A percentile compares a stretch with the other conserved stretches of the same genome.
These are phyloP conservation scores for Lordiphosa andalusiaca DNA, from an alignment of 2,888 invertebrate species.

Conservation along the genomic window DNA sequence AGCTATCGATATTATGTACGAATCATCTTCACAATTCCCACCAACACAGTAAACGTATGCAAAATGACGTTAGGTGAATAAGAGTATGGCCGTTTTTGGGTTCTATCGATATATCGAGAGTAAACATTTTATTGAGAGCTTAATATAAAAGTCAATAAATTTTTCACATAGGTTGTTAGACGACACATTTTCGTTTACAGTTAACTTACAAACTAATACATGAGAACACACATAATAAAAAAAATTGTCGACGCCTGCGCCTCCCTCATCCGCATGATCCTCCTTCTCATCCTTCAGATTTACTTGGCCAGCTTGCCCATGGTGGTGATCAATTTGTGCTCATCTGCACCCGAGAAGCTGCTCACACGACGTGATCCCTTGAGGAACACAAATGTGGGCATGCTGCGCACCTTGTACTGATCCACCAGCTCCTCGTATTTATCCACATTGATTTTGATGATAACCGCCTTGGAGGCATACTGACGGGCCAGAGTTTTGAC, in stretches of 20 bases:
- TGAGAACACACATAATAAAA: not conserved
- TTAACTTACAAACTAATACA: too few species aligned
- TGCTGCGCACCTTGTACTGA: constrained; percentile 45
- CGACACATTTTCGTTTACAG: too few species aligned
- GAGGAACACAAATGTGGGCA: constrained; percentile 69
- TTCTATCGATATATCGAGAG: too few species aligned
- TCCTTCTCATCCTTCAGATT: not conserved
- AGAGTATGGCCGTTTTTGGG: too few species aligned
- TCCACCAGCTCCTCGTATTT: constrained; percentile 44
- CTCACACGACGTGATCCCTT: constrained; percentile 45
- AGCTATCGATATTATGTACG: too few species aligned
- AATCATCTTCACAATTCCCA: too few species aligned
- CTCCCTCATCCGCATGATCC: not conserved
- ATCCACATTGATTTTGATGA: constrained; percentile 55
- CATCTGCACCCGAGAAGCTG: constrained; percentile 62
- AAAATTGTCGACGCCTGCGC: not conserved
- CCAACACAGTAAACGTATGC: too few species aligned
- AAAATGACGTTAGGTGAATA: too few species aligned
- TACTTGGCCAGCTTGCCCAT: constrained; percentile 52
- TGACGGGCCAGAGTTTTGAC: constrained; percentile 47
- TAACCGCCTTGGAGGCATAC: constrained; percentile 38
- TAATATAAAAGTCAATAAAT: too few species aligned
- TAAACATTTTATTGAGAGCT: too few species aligned
- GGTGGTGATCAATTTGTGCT: constrained; percentile 47
- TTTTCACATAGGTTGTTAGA: too few species aligned